Base-by-base conservation (phyloP, 1,140 invertebrate genomes). In the Gerris buenoi region DNA sequence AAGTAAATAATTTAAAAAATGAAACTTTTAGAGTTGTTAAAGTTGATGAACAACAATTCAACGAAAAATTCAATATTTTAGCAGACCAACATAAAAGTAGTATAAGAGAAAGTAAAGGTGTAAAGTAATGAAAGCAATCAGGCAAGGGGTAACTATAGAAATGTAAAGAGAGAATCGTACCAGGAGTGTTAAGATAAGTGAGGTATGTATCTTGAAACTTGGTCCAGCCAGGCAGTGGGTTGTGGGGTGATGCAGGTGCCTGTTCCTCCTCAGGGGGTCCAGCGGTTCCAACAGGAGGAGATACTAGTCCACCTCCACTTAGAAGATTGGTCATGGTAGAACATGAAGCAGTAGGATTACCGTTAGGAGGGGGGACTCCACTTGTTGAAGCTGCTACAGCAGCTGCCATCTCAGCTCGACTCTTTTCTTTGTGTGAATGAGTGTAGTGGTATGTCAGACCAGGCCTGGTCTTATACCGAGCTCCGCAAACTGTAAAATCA, bases 381-480 rank as follows among this genome's bases (percentile, higher is more conserved):
- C 66, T 56, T 71, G 60, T 28, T 60, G 61, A n/a, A 33, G 61
- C 22, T 28, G 65, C 65, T 23, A 61, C 66, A 63, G 27, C n/a
- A 67, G 58, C 78, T 76, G 75, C 74, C 78, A 76, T 78, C 79
- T 78, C 78, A 78, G 29, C 27, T 77, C 77, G 79, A 77, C 63
- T 69, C 27, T 80, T 78, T 76, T 88, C 88, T 81, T 91, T 88
- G 83, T 96, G 95, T 74, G 92, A 93, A 83, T 97, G 94, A 77
- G 89, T 88, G 83, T 93, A 94, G 85, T 98, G 95, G 83, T 97
- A 97, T 72, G 91, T 93, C 74, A 98, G 84, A 72, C 95, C 95
- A 69, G 95, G 93, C 72, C 94, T 85, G 64, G 93, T 97, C 83
- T 98, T 97, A 87, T 97, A 98, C 75, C 93, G 88, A 75, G 92